Evolutionary conservation across 1,140 invertebrate genomes (phyloP).

Genomic region (Heterodera schachtii): DNA sequence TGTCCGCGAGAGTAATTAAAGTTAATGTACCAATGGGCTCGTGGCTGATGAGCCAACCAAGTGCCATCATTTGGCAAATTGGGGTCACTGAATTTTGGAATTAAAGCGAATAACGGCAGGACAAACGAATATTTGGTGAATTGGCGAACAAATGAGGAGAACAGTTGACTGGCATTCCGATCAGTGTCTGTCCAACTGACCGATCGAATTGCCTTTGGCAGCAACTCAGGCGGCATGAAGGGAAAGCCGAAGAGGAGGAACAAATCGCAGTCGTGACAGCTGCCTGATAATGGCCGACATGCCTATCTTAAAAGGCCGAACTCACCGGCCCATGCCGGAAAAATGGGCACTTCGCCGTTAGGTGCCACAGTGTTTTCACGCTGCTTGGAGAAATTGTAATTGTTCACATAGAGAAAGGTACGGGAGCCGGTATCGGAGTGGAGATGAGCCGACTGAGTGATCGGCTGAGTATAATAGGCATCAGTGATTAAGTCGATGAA

Average conservation of each 20-base stretch:
- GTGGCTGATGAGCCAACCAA: constrained; percentile 58
- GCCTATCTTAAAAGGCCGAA: constrained; percentile 20
- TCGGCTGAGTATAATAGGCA: constrained; percentile 61
- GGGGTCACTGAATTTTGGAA: constrained; percentile 47
- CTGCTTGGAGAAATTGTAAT: constrained; percentile 60
- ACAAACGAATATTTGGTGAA: constrained; percentile 55
- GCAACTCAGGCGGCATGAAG: constrained; percentile 53
- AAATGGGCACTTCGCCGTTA: constrained; percentile 27
- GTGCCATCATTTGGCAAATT: constrained; percentile 53
- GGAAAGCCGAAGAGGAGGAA: constrained; percentile 63
- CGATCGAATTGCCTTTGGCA: constrained; percentile 49
- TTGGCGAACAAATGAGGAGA: constrained; percentile 55
- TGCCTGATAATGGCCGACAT: constrained; percentile 18
- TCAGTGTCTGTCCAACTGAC: constrained; percentile 55
- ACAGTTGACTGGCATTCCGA: constrained; percentile 59
- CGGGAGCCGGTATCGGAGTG: constrained; percentile 60
- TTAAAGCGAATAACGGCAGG: neutral
- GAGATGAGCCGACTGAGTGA: constrained; percentile 60
- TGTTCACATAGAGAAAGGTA: constrained; percentile 63
- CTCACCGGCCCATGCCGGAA: constrained; percentile 60
- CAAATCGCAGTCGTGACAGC: constrained; percentile 63
- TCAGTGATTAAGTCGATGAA: constrained; percentile 63
- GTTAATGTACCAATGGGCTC: constrained; percentile 61
- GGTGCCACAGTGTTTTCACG: constrained; percentile 33
- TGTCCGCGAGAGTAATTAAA: constrained; percentile 54